Percentiles rank a stretch among this genome's conserved stretches.
Conservation (phyloP, 2,888 invertebrate species). For the Thera obeliscata region DNA sequence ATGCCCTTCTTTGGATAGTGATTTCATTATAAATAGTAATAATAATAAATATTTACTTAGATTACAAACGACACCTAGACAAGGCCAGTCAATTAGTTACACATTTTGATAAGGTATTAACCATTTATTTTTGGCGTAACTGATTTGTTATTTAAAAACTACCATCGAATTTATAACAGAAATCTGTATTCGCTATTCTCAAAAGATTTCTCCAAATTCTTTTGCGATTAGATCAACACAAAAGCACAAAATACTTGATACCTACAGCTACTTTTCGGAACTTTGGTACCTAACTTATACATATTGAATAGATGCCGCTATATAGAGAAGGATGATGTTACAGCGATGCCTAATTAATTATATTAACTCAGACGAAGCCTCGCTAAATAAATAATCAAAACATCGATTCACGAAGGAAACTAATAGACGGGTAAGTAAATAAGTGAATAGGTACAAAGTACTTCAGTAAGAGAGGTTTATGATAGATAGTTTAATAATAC, state of each 20-base stretch:
- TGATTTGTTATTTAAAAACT: slow-evolving; percentile 9
- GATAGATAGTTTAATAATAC: too few species aligned
- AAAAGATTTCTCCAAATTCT: slow-evolving; percentile 30
- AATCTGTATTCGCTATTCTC: slow-evolving; percentile 17
- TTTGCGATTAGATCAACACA: slow-evolving; percentile 23
- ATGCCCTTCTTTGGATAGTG: too few species aligned
- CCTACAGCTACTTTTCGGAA: slow-evolving; percentile 14
- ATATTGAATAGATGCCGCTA: slow-evolving; percentile 8
- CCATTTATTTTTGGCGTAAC: too few species aligned
- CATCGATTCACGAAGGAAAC: neutral
- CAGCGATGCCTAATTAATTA: slow-evolving; percentile 18
- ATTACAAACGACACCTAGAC: too few species aligned
- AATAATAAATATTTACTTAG: too few species aligned
- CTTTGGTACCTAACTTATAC: neutral
- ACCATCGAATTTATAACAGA: slow-evolving; percentile 17
- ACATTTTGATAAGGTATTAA: too few species aligned
- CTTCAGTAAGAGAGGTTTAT: neutral
- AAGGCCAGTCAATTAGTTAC: too few species aligned
- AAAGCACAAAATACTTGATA: neutral
- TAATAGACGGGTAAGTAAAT: neutral
- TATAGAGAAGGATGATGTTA: slow-evolving; percentile 21
- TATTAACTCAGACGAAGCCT: slow-evolving; percentile 16
- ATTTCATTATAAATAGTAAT: too few species aligned
- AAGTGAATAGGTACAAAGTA: neutral
- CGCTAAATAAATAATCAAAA: slow-evolving; percentile 15